A percentile compares a stretch with the other conserved stretches of the same genome.
Conservation (phyloP, 2,113 vertebrate genomes). For the Microtus oregoni region DNA sequence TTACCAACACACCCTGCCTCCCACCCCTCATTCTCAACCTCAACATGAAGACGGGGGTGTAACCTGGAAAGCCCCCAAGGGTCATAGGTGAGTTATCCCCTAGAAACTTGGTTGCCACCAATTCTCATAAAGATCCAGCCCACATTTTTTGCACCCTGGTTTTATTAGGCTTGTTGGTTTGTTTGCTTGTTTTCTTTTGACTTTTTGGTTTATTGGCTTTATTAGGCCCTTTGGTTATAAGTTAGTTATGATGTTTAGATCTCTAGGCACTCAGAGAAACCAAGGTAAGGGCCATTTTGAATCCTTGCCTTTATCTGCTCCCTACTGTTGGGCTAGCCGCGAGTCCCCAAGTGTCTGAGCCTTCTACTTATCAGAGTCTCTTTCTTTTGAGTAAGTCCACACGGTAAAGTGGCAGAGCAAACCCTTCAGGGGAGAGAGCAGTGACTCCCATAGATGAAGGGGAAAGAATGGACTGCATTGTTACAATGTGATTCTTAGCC, state of each 20-base stretch:
- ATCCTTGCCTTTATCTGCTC: not conserved
- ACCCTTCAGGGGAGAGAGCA: not conserved
- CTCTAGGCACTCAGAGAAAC: not conserved
- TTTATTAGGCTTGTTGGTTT: not conserved
- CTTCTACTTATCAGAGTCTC: not conserved
- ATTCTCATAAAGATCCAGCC: not conserved
- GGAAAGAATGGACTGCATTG: not conserved
- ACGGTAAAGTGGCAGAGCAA: not conserved
- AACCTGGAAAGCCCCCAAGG: not conserved
- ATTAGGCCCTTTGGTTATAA: not conserved
- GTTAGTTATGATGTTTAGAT: not conserved
- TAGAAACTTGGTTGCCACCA: not conserved
- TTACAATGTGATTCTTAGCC: not conserved
- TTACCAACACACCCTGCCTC: not conserved
- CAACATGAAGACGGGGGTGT: not conserved
- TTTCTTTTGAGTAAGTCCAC: conserved; percentile 25
- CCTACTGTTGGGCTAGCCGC: accelerated
- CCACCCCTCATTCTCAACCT: too few relatives aligned
- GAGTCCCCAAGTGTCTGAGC: not conserved
- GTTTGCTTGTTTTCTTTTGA: too few relatives aligned
- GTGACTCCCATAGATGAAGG: not conserved
- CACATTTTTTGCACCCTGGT: too few relatives aligned
- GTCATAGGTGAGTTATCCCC: not conserved
- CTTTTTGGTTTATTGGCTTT: too few relatives aligned
- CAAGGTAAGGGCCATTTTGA: not conserved